Conservation (phyloP, 2,888 invertebrate genomes). For the Pantelozetes paolii region DNA sequence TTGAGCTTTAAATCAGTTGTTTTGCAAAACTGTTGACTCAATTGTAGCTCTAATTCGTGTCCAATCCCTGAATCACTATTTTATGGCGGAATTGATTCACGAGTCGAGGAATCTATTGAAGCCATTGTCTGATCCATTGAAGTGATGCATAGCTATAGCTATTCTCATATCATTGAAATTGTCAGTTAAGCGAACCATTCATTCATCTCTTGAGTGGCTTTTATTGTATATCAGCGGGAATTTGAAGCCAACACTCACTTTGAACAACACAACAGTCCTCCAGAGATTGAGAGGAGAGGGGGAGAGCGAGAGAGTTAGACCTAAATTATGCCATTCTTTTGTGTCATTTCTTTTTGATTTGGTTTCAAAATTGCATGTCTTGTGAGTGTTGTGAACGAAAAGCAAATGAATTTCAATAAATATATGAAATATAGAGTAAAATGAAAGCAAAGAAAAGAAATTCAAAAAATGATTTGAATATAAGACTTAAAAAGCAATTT, state of each 20-base stretch:
- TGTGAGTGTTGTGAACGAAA: not conserved
- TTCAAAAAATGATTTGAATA: not conserved
- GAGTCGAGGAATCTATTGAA: not conserved
- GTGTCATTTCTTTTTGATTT: not conserved
- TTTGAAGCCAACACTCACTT: not conserved
- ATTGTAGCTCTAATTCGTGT: not conserved
- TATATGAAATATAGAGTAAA: too few species aligned
- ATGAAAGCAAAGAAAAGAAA: not conserved
- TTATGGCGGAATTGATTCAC: not conserved
- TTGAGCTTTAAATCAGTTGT: too few species aligned
- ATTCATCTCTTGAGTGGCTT: not conserved
- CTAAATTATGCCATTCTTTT: not conserved
- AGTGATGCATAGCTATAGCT: constrained; percentile 13
- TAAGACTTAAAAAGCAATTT: not conserved
- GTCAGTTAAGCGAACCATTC: not conserved
- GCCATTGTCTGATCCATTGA: not conserved
- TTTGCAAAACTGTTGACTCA: not conserved
- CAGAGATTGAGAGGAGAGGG: not conserved
- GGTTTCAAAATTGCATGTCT: not conserved
- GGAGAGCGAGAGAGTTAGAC: not conserved
- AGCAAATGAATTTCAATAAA: constrained; percentile 12
- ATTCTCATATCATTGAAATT: not conserved
- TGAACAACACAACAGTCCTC: not conserved
- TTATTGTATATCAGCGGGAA: constrained; percentile 1
- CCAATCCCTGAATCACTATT: not conserved